phyloP scores from a whole-genome alignment of 2,113 vertebrate species.

The Pipa parva region DNA sequence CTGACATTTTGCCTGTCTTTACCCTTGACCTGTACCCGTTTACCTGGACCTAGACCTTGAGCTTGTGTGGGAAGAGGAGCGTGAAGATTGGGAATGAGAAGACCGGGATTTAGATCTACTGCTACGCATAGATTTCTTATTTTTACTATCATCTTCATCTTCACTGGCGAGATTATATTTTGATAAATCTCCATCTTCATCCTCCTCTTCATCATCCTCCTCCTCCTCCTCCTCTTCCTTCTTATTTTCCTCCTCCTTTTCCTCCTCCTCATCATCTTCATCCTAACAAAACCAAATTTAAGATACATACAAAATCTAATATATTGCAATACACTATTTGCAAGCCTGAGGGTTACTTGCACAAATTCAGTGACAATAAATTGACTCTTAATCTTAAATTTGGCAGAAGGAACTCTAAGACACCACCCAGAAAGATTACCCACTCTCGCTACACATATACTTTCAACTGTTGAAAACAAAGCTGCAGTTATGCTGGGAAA shows the following conservation, averaged over 20 bases:
- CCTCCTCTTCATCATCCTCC: slow-evolving; percentile 51
- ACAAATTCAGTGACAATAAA: too few relatives aligned
- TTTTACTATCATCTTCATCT: slow-evolving; percentile 75
- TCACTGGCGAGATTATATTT: slow-evolving; percentile 94
- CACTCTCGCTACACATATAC: too few relatives aligned
- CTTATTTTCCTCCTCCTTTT: too few relatives aligned
- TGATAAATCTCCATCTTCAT: slow-evolving; percentile 83
- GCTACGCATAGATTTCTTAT: slow-evolving; percentile 65
- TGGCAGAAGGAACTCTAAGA: too few relatives aligned
- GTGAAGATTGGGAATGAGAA: slow-evolving; percentile 69
- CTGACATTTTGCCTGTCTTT: slow-evolving; percentile 99
- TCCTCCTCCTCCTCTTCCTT: slow-evolving; percentile 62
- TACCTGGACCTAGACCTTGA: slow-evolving; percentile 99
- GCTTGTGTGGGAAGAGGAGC: slow-evolving; percentile 88
- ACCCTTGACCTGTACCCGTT: slow-evolving; percentile 99
- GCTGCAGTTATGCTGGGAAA: too few relatives aligned
- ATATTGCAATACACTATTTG: too few relatives aligned
- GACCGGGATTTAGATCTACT: slow-evolving; percentile 84
- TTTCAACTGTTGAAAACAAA: too few relatives aligned
- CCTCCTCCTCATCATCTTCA: too few relatives aligned
- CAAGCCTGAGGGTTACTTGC: too few relatives aligned
- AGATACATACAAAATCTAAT: too few relatives aligned
- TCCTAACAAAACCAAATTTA: slow-evolving; percentile 64
- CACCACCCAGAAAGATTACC: too few relatives aligned
- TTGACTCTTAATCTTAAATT: too few relatives aligned